Percentiles rank a stretch among this genome's conserved stretches.
These are phyloP conservation scores for western clawed frog (Xenopus tropicalis) DNA, from an alignment of 2,113 vertebrate genomes.

Conservation along the genomic window UCB_Xtro_10.0 CM004447.2:144248001-144248500, in stretches of 20 bases:
- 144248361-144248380: background rate
- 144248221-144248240: constrained; percentile 11
- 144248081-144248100: background rate
- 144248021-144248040: background rate
- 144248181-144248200: constrained; percentile 23
- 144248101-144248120: constrained; percentile 29
- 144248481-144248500: no score
- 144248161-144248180: constrained; percentile 23
- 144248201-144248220: constrained; percentile 24
- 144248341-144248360: background rate
- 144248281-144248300: constrained; percentile 19
- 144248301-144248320: constrained; percentile 7
- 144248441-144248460: no score
- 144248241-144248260: constrained; percentile 28
- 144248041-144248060: background rate
- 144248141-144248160: constrained; percentile 22
- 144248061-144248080: background rate
- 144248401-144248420: background rate
- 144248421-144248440: no score
- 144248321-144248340: background rate
- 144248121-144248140: constrained; percentile 20
- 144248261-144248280: constrained; percentile 27
- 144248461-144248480: no score
- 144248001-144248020: background rate
- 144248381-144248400: background rate